Evolutionary conservation across 1,140 invertebrate species (phyloP).

Genomic region (Idris sp.): DNA sequence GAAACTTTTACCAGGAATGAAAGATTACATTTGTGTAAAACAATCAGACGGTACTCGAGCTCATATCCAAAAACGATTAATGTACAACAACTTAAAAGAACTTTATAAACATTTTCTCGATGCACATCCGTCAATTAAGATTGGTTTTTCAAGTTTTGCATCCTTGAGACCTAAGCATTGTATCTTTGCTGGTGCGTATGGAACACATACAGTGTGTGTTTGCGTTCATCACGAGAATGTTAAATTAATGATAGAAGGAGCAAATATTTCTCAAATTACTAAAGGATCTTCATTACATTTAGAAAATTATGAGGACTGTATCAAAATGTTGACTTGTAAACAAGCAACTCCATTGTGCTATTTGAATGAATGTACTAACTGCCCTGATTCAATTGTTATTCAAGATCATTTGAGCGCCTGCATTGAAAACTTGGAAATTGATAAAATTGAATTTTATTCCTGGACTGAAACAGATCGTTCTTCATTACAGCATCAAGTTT

Average conservation of each 20-base stretch:
- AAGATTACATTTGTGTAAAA: constrained; percentile 35
- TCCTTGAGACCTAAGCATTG: constrained; percentile 29
- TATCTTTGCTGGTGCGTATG: constrained; percentile 26
- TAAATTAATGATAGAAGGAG: constrained; percentile 29
- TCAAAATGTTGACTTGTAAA: constrained; percentile 3
- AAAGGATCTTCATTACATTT: not conserved
- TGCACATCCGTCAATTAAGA: constrained; percentile 2
- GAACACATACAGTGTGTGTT: constrained; percentile 28
- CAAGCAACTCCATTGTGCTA: too few relatives aligned
- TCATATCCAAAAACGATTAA: constrained; percentile 32
- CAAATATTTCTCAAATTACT: not conserved
- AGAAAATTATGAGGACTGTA: constrained; percentile 1
- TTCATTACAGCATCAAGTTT: not conserved
- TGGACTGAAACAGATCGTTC: constrained; percentile 5
- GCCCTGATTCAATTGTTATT: not conserved
- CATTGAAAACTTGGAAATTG: constrained; percentile 11
- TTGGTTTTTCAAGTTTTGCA: constrained; percentile 36
- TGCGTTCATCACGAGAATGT: constrained; percentile 28
- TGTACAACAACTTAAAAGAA: constrained; percentile 1
- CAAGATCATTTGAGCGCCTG: not conserved
- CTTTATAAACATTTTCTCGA: constrained; percentile 25
- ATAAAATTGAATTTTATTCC: too few relatives aligned
- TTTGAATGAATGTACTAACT: not conserved
- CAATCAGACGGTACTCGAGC: constrained; percentile 9
- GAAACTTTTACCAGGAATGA: not conserved